Evolutionary conservation across 1,140 invertebrate genomes (phyloP).

Genomic region (Daktulosphaira vitifoliae): DNA sequence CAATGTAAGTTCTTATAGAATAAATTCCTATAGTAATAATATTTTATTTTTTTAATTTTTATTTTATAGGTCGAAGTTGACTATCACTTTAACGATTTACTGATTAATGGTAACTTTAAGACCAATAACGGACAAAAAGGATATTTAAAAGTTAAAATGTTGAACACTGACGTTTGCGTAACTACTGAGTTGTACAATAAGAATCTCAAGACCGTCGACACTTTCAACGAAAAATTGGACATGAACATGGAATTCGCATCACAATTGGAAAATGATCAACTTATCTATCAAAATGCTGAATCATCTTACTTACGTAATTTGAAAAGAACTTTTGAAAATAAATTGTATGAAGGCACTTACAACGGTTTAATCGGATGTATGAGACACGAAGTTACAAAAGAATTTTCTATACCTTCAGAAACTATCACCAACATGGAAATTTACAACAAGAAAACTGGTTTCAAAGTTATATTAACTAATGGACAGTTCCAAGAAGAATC

Average conservation of each 20-base stretch:
- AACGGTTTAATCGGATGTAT: conserved; percentile 3
- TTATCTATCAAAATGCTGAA: neutral
- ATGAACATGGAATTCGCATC: neutral
- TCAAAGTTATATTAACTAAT: neutral
- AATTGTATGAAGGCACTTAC: neutral
- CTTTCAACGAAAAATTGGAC: neutral
- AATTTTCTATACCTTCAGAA: neutral
- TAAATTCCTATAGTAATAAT: too few relatives aligned
- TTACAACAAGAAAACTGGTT: neutral
- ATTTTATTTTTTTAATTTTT: too few relatives aligned
- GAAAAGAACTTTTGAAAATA: neutral
- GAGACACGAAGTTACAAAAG: neutral
- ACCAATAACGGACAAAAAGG: neutral
- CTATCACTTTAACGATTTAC: neutral
- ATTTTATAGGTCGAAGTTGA: conserved; percentile 5
- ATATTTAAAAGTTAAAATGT: neutral
- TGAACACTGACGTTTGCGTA: neutral
- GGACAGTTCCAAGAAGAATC: neutral
- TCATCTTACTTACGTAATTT: neutral
- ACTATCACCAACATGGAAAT: neutral
- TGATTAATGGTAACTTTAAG: neutral
- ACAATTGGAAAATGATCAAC: too few relatives aligned
- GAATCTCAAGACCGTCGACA: conserved; percentile 1
- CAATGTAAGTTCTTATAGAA: neutral
- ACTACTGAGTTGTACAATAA: neutral